phyloP scores from a whole-genome alignment of 2,113 vertebrate genomes.

The Corythornis vintsioides region DNA sequence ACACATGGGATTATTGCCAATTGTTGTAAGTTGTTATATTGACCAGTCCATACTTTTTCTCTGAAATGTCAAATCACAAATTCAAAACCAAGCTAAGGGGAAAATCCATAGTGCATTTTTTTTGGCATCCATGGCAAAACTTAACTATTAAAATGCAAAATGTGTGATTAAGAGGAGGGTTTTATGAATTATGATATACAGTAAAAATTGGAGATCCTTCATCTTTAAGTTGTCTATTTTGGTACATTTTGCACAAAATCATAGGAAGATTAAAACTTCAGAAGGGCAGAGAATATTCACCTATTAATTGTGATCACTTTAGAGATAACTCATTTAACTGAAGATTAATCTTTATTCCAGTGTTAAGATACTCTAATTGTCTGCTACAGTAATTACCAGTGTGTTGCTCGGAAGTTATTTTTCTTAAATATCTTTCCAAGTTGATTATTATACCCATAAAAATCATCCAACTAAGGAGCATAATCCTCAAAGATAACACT shows the following conservation, averaged over 20 bases:
- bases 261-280: neutral
- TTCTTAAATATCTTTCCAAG: neutral
- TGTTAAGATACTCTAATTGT: conserved; percentile 34
- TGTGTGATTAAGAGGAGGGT: neutral
- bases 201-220: neutral
- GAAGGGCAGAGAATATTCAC: neutral
- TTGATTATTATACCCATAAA: conserved; percentile 33
- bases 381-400: conserved; percentile 40
- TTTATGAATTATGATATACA: neutral
- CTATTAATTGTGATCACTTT: neutral
- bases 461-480: neutral
- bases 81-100: neutral
- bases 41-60: neutral
- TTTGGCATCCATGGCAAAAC: accelerated
- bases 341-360: conserved; percentile 13
- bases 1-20: neutral
- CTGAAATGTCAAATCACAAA: neutral
- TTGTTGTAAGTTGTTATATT: neutral
- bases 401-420: conserved; percentile 21
- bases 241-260: neutral
- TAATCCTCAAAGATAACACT: neutral
- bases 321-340: neutral
- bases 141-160: neutral
- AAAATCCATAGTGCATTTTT: neutral
- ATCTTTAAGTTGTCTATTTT: neutral